Evolutionary conservation across 2,797 vertebrate genomes (phyloP).

Genomic region (Tapirus indicus): DNA sequence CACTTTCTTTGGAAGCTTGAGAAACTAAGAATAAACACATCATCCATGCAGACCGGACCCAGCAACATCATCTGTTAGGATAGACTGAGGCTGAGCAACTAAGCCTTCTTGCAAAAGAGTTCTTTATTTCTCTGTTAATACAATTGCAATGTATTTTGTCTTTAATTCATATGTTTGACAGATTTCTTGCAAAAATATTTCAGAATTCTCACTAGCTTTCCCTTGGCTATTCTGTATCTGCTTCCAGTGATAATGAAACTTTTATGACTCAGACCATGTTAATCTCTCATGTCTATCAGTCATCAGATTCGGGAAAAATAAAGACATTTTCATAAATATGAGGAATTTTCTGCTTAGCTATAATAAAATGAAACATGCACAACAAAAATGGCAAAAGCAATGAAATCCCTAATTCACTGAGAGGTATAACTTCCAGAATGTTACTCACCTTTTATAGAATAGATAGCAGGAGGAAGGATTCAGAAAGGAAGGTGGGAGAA

Average conservation of each 20-base stretch:
- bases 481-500: background rate
- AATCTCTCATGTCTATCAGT: background rate
- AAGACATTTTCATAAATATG: background rate
- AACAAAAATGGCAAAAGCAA: background rate
- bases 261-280: background rate
- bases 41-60: fast-evolving
- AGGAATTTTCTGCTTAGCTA: background rate
- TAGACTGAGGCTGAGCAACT: background rate
- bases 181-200: background rate
- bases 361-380: background rate
- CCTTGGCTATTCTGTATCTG: background rate
- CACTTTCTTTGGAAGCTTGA: background rate
- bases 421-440: background rate
- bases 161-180: background rate
- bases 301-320: background rate
- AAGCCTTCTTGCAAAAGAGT: background rate
- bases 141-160: background rate
- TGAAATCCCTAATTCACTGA: background rate
- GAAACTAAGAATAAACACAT: background rate
- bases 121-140: background rate
- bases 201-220: background rate
- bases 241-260: background rate
- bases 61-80: fast-evolving
- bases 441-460: background rate
- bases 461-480: background rate